Evolutionary conservation across 1,140 invertebrate species (phyloP), one percentile per base, ranked within the genome.

Genomic region (Panagrolaimus sp.): DNA sequence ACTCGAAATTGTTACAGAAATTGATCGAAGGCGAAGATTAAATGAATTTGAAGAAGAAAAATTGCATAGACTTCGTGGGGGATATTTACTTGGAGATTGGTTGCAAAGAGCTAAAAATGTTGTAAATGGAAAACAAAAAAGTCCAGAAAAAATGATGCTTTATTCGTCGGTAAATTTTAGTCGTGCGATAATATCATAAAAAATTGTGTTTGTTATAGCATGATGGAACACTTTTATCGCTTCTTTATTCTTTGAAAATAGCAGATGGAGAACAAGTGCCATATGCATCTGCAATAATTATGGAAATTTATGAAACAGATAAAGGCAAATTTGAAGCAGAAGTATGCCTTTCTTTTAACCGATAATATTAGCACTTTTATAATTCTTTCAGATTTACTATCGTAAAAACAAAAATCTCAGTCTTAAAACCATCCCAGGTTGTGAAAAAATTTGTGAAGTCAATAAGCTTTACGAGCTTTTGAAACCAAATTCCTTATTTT

Each of bases 131-230:
- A 73, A 73, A 47, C 45, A 7, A 44, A 27, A 53, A 25, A 63
- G 51, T 20, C 51, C 73, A 2, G 38, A n/a, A 13, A 74, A 74
- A 67, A 71, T 74, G 73, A 44, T 76, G 2, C 48, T 75, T 9
- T 75, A 75, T 63, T 75, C 73, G 5, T 16, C 73, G 11, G 73
- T 74, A 75, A 63, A 67, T 66, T 20, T 25, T 7, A 84, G 87
- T 25, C 88, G 91, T 65, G 7, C n/a, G n/a, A n/a, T n/a, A n/a
- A n/a, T n/a, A n/a, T 23, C 8, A 42, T 9, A 4, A 27, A 11
- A 11, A 11, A 57, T 25, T 20, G 20, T 57, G 51, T 68, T 65
- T 1, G 7, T 61, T 69, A 53, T 27, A 69, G 68, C 69, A 70
- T 44, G 69, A 70, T 43, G 69, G 69, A 42, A 70, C 69, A n/a